A percentile compares a stretch with the other conserved stretches of the same genome.
phyloP scores from a whole-genome alignment of 2,888 invertebrate genomes.

The Noctua fimbriata region DNA sequence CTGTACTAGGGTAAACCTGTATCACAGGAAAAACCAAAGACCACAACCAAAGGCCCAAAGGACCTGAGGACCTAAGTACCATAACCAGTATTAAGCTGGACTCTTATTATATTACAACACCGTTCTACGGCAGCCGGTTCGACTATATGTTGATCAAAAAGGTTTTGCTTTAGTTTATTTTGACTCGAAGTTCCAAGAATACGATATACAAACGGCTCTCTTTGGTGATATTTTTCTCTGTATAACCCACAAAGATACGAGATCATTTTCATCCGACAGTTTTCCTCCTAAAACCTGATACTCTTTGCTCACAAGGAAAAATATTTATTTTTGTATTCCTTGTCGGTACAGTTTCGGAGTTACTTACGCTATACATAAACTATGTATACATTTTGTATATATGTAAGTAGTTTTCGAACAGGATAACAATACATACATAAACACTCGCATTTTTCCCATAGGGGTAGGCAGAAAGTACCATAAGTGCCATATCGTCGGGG shows the following conservation, averaged over 20 bases:
- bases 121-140: not conserved
- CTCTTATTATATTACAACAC: not conserved
- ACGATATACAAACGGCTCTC: not conserved
- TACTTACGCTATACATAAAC: constrained; percentile 8
- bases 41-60: too few species aligned
- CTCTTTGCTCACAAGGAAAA: constrained; percentile 32
- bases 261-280: constrained; percentile 17
- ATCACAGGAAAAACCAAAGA: too few species aligned
- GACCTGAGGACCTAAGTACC: too few species aligned
- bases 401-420: constrained; percentile 23
- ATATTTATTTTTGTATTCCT: constrained; percentile 38
- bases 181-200: not conserved
- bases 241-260: constrained; percentile 21
- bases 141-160: not conserved
- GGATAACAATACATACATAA: constrained; percentile 9
- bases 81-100: not conserved
- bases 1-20: too few species aligned
- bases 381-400: constrained; percentile 4
- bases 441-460: not conserved
- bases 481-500: too few species aligned
- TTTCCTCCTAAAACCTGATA: constrained; percentile 54
- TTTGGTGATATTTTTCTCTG: constrained; percentile 25
- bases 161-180: not conserved
- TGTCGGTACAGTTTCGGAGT: constrained; percentile 2
- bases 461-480: too few species aligned